These are phyloP conservation scores for Archocentrus centrarchus DNA, from an alignment of 2,113 vertebrate species.

Conservation along the genomic window DNA sequence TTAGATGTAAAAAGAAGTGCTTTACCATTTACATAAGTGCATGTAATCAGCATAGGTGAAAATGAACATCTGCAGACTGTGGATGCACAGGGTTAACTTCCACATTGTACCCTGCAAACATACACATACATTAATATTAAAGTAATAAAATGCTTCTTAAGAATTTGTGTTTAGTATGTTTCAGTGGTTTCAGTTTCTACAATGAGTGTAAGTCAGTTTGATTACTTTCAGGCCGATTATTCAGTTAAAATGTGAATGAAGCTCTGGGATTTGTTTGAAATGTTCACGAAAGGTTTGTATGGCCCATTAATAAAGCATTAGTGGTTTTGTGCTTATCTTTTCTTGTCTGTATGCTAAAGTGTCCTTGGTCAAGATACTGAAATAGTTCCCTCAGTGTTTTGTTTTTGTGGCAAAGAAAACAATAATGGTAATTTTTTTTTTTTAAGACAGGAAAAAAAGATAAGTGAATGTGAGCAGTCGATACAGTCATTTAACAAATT, in stretches of 20 bases:
- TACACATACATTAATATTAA: too few species aligned
- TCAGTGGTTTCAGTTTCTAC: neutral
- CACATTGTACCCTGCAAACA: neutral
- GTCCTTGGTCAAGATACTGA: neutral
- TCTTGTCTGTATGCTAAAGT: neutral
- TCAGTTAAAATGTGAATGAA: too few species aligned
- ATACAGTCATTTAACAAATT: too few species aligned
- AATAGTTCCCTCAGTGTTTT: neutral
- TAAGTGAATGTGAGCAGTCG: neutral
- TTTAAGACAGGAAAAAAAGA: neutral
- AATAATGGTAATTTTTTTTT: neutral
- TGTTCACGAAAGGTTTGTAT: neutral
- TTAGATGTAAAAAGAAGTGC: too few species aligned
- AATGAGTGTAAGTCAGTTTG: neutral
- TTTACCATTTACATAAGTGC: too few species aligned
- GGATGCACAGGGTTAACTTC: neutral
- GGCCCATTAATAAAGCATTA: neutral
- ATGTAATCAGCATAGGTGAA: too few species aligned
- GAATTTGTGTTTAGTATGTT: neutral
- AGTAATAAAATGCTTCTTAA: too few species aligned
- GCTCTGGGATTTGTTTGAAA: too few species aligned
- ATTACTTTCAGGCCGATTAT: neutral
- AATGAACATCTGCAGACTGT: neutral
- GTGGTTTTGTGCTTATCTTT: neutral
- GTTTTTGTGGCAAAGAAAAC: neutral